Evolutionary conservation across 2,113 vertebrate genomes (phyloP).

Genomic region (Pachycephala philippinensis): DNA sequence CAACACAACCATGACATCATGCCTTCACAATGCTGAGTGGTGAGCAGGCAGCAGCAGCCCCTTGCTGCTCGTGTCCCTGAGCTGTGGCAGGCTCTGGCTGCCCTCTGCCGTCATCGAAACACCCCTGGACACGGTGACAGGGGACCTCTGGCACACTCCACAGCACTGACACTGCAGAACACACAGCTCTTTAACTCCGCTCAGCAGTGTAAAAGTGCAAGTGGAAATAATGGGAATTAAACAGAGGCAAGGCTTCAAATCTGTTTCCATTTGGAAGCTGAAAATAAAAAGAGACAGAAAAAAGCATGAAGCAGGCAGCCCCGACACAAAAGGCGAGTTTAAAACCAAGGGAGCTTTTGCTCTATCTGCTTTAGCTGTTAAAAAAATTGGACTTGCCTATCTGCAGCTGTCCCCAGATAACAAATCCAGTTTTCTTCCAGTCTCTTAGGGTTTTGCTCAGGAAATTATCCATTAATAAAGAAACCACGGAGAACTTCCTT

Average conservation of each 20-base stretch:
- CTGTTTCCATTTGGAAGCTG: background rate
- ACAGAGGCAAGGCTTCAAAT: background rate
- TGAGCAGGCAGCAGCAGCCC: background rate
- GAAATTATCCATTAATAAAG: background rate
- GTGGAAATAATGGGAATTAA: background rate
- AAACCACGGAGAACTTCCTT: background rate
- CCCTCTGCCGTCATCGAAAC: constrained; percentile 47
- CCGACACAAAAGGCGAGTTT: accelerated
- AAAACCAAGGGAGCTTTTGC: background rate
- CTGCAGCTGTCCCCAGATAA: background rate
- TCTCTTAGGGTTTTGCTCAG: background rate
- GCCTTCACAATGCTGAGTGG: background rate
- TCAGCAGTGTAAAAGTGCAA: background rate
- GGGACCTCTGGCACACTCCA: background rate
- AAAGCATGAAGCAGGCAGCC: background rate
- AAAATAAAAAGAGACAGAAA: background rate
- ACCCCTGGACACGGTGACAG: background rate
- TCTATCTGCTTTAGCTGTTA: background rate
- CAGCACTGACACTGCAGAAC: background rate
- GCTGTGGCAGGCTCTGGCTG: background rate
- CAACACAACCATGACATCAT: background rate
- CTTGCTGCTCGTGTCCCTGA: accelerated
- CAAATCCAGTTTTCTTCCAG: background rate
- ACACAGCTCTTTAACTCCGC: background rate
- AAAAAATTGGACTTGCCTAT: background rate